phyloP scores from a whole-genome alignment of 2,113 vertebrate genomes.

The Myotis davidii region DNA sequence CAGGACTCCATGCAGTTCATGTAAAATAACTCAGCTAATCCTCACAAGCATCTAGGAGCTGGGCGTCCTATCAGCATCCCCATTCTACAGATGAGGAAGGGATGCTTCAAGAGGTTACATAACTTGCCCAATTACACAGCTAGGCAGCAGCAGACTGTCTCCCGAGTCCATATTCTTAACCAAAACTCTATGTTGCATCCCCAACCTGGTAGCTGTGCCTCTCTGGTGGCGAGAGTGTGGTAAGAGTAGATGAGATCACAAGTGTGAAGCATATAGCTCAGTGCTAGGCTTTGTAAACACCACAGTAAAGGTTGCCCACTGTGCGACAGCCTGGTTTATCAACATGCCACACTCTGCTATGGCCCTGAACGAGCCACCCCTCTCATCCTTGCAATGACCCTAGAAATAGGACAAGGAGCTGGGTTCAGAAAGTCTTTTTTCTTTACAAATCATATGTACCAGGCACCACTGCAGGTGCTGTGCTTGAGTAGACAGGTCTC shows the following conservation, averaged over 20 bases:
- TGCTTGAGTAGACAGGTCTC: not conserved
- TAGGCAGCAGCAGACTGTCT: not conserved
- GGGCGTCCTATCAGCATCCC: not conserved
- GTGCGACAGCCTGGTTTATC: not conserved
- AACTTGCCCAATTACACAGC: not conserved
- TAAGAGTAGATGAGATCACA: not conserved
- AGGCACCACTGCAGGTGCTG: not conserved
- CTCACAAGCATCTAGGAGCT: not conserved
- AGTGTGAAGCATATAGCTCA: not conserved
- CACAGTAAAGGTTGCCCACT: accelerated
- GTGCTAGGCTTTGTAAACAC: not conserved
- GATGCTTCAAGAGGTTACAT: not conserved
- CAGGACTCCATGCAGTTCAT: no score
- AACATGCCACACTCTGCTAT: not conserved
- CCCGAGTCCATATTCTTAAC: not conserved
- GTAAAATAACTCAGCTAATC: not conserved
- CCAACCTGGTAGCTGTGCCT: not conserved
- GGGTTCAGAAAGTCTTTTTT: not conserved
- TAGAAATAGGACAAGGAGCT: not conserved
- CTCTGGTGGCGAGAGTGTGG: not conserved
- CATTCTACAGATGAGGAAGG: not conserved
- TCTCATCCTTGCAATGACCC: not conserved
- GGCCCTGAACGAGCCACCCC: no score
- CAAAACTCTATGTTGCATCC: not conserved
- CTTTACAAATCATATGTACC: not conserved